Percentiles rank a stretch among this genome's conserved stretches.
phyloP scores from a whole-genome alignment of 2,888 invertebrate genomes.

The Cryptocheilus praepositus region DNA sequence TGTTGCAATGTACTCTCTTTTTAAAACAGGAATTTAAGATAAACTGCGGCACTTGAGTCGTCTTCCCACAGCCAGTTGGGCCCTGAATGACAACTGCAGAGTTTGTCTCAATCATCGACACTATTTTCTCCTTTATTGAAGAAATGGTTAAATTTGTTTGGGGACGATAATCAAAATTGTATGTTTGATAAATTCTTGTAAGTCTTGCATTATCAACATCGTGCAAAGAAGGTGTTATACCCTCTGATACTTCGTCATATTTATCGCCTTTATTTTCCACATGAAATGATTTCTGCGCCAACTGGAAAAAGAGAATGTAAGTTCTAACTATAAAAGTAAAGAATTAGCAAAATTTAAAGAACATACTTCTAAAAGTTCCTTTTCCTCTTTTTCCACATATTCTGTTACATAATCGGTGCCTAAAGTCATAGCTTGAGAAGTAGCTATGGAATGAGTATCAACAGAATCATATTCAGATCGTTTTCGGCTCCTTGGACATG shows the following conservation, averaged over 20 bases:
- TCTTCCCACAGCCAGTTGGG: constrained; percentile 96
- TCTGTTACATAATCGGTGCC: constrained; percentile 65
- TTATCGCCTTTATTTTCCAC: not conserved
- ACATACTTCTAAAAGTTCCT: constrained; percentile 58
- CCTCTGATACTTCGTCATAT: constrained; percentile 62
- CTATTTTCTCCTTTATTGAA: constrained; percentile 77
- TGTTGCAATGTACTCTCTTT: constrained; percentile 84
- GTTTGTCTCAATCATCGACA: constrained; percentile 81
- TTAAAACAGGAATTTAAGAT: constrained; percentile 87
- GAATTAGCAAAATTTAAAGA: not conserved
- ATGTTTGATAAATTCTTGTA: constrained; percentile 66
- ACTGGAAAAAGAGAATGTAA: constrained; percentile 17
- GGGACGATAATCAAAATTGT: constrained; percentile 64
- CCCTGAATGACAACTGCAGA: constrained; percentile 92
- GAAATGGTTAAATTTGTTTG: constrained; percentile 63
- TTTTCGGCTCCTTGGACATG: constrained; percentile 17
- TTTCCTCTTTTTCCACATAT: constrained; percentile 65
- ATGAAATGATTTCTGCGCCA: not conserved
- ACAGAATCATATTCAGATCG: not conserved
- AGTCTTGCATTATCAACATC: constrained; percentile 52
- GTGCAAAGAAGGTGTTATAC: constrained; percentile 53
- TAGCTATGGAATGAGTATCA: constrained; percentile 12
- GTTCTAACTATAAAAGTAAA: constrained; percentile 1
- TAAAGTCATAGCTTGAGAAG: not conserved
- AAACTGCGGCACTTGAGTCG: constrained; percentile 92